These are phyloP conservation scores for Leptinotarsa undecemlineata DNA, from an alignment of 1,140 invertebrate species.

Conservation along the genomic window DNA sequence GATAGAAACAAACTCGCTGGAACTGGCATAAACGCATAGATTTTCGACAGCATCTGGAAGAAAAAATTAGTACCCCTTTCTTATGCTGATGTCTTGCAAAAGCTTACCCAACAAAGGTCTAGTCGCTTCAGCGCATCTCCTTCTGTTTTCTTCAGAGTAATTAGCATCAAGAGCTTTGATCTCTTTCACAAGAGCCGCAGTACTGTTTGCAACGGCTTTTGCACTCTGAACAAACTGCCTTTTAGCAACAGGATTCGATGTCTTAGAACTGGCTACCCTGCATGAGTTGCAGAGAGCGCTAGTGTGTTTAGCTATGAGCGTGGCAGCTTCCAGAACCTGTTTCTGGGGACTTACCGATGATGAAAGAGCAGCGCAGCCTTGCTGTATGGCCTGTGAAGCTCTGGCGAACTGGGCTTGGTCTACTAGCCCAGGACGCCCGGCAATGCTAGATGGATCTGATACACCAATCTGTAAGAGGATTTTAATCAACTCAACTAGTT, in stretches of 20 bases:
- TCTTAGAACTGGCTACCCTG: constrained; percentile 88
- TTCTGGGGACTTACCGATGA: constrained; percentile 80
- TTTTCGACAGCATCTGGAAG: constrained; percentile 83
- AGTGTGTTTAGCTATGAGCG: constrained; percentile 94
- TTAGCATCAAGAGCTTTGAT: constrained; percentile 91
- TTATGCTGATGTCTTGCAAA: neutral
- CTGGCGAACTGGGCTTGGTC: constrained; percentile 89
- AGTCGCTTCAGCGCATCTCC: constrained; percentile 79
- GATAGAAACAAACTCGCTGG: constrained; percentile 89
- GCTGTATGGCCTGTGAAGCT: constrained; percentile 86
- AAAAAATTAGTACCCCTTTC: neutral
- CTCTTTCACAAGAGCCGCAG: constrained; percentile 90
- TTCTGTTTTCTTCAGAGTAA: constrained; percentile 75
- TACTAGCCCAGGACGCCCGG: constrained; percentile 87
- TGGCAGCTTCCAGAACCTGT: constrained; percentile 88
- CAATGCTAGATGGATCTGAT: constrained; percentile 86
- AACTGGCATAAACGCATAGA: constrained; percentile 90
- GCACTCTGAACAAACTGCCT: constrained; percentile 96
- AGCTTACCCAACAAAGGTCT: constrained; percentile 72
- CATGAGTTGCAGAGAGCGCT: constrained; percentile 95
- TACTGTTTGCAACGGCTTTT: constrained; percentile 96
- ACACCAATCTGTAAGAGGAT: constrained; percentile 70
- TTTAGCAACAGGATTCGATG: constrained; percentile 90
- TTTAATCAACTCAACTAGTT: neutral
- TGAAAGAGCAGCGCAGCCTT: constrained; percentile 80